These are phyloP conservation scores for Lordiphosa andalusiaca DNA, from an alignment of 2,888 invertebrate genomes.

Conservation along the genomic window DNA sequence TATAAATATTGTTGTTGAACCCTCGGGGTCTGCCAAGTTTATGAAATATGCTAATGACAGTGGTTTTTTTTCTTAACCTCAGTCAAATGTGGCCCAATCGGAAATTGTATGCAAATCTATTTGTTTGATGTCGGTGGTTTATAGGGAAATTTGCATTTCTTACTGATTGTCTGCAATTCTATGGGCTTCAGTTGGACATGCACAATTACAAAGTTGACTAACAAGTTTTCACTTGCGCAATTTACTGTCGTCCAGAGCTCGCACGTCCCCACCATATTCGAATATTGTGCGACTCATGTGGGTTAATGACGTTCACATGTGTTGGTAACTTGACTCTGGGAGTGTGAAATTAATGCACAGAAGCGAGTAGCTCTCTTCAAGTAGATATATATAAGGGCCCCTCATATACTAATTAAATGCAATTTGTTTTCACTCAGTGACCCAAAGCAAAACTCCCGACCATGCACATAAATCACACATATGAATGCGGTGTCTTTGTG, in stretches of 20 bases:
- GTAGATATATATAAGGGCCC: constrained; percentile 7
- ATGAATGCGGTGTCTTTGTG: constrained; percentile 24
- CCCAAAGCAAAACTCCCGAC: constrained; percentile 37
- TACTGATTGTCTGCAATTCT: constrained; percentile 3
- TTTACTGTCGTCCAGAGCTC: constrained; percentile 14
- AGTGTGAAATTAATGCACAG: constrained; percentile 8
- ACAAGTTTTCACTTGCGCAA: constrained; percentile 44
- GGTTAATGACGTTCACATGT: constrained; percentile 41
- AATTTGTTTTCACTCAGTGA: constrained; percentile 65
- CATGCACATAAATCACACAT: constrained; percentile 39
- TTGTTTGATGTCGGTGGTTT: constrained; percentile 37
- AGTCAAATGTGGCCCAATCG: constrained; percentile 51
- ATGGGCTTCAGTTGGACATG: constrained; percentile 6
- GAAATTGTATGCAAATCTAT: constrained; percentile 57
- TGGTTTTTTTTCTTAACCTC: background rate
- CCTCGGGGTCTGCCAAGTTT: too few relatives aligned
- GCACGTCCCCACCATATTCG: constrained; percentile 13
- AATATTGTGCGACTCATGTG: constrained; percentile 33
- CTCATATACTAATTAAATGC: constrained; percentile 57
- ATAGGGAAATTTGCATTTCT: constrained; percentile 33
- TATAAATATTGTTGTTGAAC: too few relatives aligned
- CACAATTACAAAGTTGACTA: constrained; percentile 18
- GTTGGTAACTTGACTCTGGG: constrained; percentile 6
- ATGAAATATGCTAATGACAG: constrained; percentile 9
- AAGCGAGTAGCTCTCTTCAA: background rate